Evolutionary conservation across 2,797 vertebrate genomes (phyloP).

Genomic region (Hapalemur alaotrensis): DNA sequence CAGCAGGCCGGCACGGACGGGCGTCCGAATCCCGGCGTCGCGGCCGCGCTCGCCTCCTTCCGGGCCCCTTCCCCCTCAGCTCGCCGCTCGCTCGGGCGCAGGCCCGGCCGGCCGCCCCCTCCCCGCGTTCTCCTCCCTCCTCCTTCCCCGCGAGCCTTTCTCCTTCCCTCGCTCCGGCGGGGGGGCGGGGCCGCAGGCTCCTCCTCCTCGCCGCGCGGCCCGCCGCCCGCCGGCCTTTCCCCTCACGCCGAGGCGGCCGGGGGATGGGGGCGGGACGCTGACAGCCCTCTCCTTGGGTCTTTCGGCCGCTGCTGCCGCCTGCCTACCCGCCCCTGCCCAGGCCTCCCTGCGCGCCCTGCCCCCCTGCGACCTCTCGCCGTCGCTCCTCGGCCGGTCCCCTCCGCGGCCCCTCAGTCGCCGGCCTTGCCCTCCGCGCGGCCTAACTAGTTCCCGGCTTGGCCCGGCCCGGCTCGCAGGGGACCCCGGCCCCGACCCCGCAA

Average conservation of each 20-base stretch:
- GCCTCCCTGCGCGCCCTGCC: background rate
- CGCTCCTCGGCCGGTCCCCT: background rate
- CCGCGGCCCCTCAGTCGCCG: background rate
- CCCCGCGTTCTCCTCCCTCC: background rate
- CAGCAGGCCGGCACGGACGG: constrained; percentile 12
- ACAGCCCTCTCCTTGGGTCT: accelerated
- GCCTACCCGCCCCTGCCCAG: accelerated
- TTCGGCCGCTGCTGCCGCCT: background rate
- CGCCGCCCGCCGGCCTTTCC: background rate
- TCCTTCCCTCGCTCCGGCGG: constrained; percentile 29
- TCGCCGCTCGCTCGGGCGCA: constrained; percentile 56
- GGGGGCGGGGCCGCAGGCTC: constrained; percentile 61
- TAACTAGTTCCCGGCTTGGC: background rate
- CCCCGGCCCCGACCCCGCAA: background rate
- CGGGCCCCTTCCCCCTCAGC: constrained; percentile 57
- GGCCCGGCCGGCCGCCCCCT: constrained; percentile 52
- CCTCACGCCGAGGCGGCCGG: background rate
- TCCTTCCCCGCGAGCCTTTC: background rate
- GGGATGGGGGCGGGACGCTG: background rate
- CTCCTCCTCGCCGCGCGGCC: background rate
- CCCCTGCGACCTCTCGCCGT: background rate
- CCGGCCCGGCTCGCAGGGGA: background rate
- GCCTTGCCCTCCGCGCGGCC: constrained; percentile 43
- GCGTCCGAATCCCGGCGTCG: constrained; percentile 51
- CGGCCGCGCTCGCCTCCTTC: constrained; percentile 56